phyloP scores from a whole-genome alignment of 1,140 invertebrate genomes.

The Microplitis demolitor region DNA sequence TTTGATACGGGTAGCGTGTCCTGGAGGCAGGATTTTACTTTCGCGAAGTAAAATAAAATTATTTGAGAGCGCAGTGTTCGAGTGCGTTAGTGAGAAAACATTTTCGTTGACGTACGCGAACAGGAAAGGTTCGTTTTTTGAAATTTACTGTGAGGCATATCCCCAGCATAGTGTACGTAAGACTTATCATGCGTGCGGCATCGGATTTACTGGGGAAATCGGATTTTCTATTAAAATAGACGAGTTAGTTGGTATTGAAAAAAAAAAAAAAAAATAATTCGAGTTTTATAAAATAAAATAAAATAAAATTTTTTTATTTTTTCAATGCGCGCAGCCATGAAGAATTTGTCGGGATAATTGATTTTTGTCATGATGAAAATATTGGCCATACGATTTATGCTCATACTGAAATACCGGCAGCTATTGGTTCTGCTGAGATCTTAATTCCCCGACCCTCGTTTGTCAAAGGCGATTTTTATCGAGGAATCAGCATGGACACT shows the following conservation, averaged over 20 bases:
- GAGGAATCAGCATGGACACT: slow-evolving; percentile 28
- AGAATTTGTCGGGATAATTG: slow-evolving; percentile 30
- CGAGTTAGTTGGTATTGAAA: neutral
- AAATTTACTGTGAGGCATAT: neutral
- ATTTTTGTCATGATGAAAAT: slow-evolving; percentile 33
- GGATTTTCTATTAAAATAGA: slow-evolving; percentile 38
- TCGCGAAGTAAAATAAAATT: neutral
- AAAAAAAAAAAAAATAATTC: neutral
- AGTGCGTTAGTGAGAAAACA: slow-evolving; percentile 12
- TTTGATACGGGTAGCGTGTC: slow-evolving; percentile 34
- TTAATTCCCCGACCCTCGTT: slow-evolving; percentile 33
- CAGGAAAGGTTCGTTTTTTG: slow-evolving; percentile 5
- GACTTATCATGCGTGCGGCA: slow-evolving; percentile 19
- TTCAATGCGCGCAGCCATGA: slow-evolving; percentile 12
- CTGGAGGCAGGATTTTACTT: slow-evolving; percentile 25
- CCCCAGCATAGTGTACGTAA: slow-evolving; percentile 21
- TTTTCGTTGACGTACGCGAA: slow-evolving; percentile 1
- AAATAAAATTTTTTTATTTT: slow-evolving; percentile 39
- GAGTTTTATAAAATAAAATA: too few relatives aligned
- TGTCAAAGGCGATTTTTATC: slow-evolving; percentile 36
- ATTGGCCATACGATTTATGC: slow-evolving; percentile 24
- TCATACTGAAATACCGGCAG: slow-evolving; percentile 21
- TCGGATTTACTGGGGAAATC: slow-evolving; percentile 36
- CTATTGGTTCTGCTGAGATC: slow-evolving; percentile 19
- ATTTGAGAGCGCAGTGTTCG: slow-evolving; percentile 3